phyloP scores from a whole-genome alignment of 2,113 vertebrate genomes.

The Gymnarchus niloticus region DNA sequence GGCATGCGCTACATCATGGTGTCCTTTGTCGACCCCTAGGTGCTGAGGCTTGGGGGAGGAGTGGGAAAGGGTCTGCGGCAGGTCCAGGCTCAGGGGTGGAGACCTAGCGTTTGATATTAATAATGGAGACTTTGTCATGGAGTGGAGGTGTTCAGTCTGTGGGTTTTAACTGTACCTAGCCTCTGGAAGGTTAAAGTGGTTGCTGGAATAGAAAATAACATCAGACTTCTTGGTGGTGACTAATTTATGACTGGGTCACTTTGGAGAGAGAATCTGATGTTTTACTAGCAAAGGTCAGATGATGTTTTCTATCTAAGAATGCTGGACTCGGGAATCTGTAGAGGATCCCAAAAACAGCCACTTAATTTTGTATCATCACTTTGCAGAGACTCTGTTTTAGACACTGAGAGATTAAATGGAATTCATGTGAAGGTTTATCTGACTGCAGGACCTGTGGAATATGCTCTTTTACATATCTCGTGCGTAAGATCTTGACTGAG shows the following conservation, averaged over 20 bases:
- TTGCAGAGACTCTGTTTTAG: too few species aligned
- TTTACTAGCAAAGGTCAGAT: background rate
- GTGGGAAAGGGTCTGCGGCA: background rate
- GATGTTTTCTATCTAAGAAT: background rate
- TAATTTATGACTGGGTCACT: background rate
- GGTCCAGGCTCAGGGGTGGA: background rate
- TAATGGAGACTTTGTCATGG: background rate
- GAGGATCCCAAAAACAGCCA: background rate
- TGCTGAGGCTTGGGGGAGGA: background rate
- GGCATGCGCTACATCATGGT: conserved; percentile 87
- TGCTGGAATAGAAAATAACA: background rate
- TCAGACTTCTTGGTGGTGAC: background rate
- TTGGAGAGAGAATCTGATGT: too few species aligned
- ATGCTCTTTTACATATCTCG: too few species aligned
- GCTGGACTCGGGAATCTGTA: background rate
- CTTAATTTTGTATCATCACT: background rate
- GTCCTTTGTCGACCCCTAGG: conserved; percentile 80
- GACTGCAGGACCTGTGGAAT: background rate
- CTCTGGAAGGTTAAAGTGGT: background rate
- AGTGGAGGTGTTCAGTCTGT: background rate
- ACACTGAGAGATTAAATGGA: background rate
- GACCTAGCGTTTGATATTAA: background rate
- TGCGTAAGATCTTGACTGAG: too few species aligned
- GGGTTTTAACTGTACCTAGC: background rate
- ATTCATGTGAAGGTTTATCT: too few species aligned